phyloP scores from a whole-genome alignment of 2,797 vertebrate genomes.

The Knipowitschia caucasica region DNA sequence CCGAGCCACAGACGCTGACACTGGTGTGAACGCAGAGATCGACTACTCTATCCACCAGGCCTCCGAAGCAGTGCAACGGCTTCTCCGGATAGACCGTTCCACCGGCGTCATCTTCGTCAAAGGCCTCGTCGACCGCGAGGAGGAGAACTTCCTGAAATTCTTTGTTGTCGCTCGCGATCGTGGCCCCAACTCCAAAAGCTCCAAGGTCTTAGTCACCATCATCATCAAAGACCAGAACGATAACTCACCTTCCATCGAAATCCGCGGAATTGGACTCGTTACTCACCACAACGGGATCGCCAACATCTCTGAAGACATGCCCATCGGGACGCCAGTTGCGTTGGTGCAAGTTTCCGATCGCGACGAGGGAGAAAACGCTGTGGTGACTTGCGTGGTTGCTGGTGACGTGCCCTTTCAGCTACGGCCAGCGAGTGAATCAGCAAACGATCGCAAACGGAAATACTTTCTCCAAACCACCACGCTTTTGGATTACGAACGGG shows the following conservation, averaged over 20 bases:
- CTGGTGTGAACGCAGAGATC: conserved; percentile 87
- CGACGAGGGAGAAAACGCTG: conserved; percentile 93
- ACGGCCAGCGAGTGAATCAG: conserved; percentile 86
- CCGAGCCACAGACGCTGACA: conserved; percentile 91
- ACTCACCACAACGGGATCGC: conserved; percentile 91
- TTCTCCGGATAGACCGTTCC: conserved; percentile 87
- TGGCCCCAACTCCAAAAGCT: conserved; percentile 86
- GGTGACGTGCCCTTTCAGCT: conserved; percentile 94
- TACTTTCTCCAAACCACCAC: conserved; percentile 97
- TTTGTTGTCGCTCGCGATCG: conserved; percentile 90
- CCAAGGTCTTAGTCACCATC: conserved; percentile 86
- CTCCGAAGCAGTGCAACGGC: conserved; percentile 81
- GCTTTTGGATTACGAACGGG: conserved; percentile 86
- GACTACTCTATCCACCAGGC: conserved; percentile 93
- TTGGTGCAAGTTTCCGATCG: conserved; percentile 94
- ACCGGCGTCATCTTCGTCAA: conserved; percentile 92
- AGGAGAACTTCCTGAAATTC: conserved; percentile 87
- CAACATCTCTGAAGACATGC: conserved; percentile 95
- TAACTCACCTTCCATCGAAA: conserved; percentile 90
- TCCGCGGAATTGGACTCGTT: conserved; percentile 92
- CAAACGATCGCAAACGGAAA: conserved; percentile 92
- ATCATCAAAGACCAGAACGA: conserved; percentile 92
- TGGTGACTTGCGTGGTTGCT: conserved; percentile 94
- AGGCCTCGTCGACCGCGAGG: conserved; percentile 89
- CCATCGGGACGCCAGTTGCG: conserved; percentile 89